A percentile compares a stretch with the other conserved stretches of the same genome.
Conservation (phyloP, 2,113 vertebrate genomes). For the Theristicus caerulescens region DNA sequence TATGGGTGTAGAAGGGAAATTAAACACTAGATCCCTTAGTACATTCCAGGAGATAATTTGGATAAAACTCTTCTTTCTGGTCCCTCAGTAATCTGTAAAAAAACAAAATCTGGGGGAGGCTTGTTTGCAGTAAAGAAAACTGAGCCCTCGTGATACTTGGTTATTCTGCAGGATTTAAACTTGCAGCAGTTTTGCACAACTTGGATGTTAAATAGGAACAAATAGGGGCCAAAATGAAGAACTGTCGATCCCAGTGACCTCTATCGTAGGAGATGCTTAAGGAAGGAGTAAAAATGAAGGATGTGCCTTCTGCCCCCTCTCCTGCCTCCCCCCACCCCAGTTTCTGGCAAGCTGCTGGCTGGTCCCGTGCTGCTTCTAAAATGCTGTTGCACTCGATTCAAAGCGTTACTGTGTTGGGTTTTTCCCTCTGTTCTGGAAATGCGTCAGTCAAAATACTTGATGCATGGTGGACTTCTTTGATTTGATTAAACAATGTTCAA, state of each 20-base stretch:
- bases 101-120: background rate
- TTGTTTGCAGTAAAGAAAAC: background rate
- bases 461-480: background rate
- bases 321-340: accelerated
- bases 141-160: background rate
- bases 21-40: background rate
- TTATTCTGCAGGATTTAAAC: background rate
- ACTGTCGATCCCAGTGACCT: background rate
- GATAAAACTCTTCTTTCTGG: background rate
- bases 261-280: background rate
- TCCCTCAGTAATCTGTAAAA: background rate
- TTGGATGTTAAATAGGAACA: background rate
- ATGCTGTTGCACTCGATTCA: accelerated
- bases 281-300: background rate
- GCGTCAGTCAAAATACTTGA: background rate
- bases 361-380: background rate
- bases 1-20: background rate
- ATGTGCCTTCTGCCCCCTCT: background rate
- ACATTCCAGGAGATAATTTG: background rate
- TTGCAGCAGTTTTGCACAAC: background rate
- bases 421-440: background rate
- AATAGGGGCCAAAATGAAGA: background rate
- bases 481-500: background rate
- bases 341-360: background rate
- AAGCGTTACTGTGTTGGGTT: background rate